phyloP scores from a whole-genome alignment of 1,140 invertebrate species.

The Papilio xuthus region DNA sequence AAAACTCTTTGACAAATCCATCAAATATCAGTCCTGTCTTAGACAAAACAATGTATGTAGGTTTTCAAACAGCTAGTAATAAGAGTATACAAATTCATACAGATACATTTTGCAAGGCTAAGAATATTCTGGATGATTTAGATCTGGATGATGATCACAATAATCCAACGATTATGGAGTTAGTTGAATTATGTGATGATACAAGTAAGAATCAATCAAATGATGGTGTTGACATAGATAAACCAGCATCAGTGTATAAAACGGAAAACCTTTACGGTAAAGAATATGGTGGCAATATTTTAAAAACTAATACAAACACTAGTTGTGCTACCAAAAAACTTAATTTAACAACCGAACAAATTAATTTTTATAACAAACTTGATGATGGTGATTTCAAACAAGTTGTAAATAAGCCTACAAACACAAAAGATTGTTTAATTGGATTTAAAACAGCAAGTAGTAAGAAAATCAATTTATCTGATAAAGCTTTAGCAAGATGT shows the following conservation, averaged over 20 bases:
- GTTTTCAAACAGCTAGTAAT: conserved; percentile 74
- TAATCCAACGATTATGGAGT: conserved; percentile 50
- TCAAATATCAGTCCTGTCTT: conserved; percentile 52
- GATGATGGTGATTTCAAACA: conserved; percentile 5
- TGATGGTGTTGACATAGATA: not conserved
- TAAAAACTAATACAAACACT: not conserved
- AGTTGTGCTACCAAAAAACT: not conserved
- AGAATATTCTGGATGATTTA: conserved; percentile 58
- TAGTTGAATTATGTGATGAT: conserved; percentile 57
- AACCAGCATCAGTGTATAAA: not conserved
- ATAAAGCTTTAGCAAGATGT: conserved; percentile 50
- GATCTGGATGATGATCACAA: conserved; percentile 39
- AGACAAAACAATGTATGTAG: conserved; percentile 72
- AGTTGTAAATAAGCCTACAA: conserved; percentile 28
- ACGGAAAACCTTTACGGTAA: not conserved
- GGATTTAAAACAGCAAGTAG: conserved; percentile 55
- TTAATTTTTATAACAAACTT: not conserved
- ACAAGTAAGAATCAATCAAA: conserved; percentile 5
- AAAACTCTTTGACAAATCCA: conserved; percentile 63
- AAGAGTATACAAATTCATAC: conserved; percentile 67
- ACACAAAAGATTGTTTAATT: conserved; percentile 38
- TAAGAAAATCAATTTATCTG: conserved; percentile 54
- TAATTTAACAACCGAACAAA: not conserved
- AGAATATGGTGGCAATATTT: not conserved
- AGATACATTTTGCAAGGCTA: conserved; percentile 69